These are phyloP conservation scores for Trichomalopsis sarcophagae DNA, from an alignment of 1,140 invertebrate species.

Conservation along the genomic window DNA sequence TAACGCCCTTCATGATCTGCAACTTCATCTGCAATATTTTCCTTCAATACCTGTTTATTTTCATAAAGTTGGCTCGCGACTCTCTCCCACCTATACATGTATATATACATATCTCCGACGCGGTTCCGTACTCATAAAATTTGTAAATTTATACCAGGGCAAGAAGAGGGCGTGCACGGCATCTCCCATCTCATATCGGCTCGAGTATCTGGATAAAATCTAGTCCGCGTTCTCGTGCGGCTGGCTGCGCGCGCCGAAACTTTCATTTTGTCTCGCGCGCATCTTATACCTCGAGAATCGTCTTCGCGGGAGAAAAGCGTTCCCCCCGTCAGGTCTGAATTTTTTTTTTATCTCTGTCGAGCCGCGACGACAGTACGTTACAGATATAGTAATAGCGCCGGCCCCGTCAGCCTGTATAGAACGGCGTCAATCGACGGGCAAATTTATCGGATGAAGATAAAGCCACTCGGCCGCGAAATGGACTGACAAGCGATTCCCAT, in stretches of 20 bases:
- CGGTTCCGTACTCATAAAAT: background rate
- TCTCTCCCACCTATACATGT: background rate
- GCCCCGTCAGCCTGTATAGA: no score
- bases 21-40: background rate
- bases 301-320: background rate
- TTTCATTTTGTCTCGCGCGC: slow-evolving; percentile 25
- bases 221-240: background rate
- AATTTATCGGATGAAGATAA: slow-evolving; percentile 39
- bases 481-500: slow-evolving; percentile 37
- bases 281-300: background rate
- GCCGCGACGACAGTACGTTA: no score
- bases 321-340: no score
- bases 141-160: slow-evolving; percentile 9
- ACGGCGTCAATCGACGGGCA: slow-evolving; percentile 28
- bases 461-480: slow-evolving; percentile 38
- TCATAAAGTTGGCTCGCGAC: background rate
- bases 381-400: no score
- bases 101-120: background rate
- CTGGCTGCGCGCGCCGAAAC: background rate
- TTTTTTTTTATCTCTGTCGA: no score
- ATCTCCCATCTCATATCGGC: slow-evolving; percentile 14
- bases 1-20: background rate
- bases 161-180: background rate
- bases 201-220: slow-evolving; percentile 41
- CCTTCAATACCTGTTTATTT: slow-evolving; percentile 5